Percentiles rank a stretch among this genome's conserved stretches.
phyloP scores from a whole-genome alignment of 2,888 invertebrate genomes.

The Drosophila lutescens region DNA sequence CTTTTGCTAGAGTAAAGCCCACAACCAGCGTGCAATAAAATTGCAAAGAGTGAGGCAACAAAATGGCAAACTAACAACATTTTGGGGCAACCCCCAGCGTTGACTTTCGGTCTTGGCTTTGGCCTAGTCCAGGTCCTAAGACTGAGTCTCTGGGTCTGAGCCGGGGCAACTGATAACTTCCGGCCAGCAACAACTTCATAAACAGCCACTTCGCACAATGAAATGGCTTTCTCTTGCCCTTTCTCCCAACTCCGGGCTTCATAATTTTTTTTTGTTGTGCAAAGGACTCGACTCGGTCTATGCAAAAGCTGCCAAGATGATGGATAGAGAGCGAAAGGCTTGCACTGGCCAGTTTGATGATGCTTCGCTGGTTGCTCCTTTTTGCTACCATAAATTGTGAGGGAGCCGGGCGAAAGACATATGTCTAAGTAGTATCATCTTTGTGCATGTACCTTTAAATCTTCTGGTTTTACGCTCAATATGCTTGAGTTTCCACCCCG shows the following conservation, averaged over 20 bases:
- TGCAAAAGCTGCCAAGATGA: constrained; percentile 60
- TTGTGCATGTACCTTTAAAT: constrained; percentile 72
- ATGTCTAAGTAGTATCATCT: constrained; percentile 65
- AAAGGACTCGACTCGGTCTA: constrained; percentile 25
- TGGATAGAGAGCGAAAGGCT: constrained; percentile 59
- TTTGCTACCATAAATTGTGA: constrained; percentile 36
- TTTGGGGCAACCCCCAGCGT: constrained; percentile 48
- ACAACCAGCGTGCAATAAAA: constrained; percentile 29
- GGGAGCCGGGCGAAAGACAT: constrained; percentile 32
- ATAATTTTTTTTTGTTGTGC: not conserved
- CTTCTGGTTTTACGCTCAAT: constrained; percentile 75
- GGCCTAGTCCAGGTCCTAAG: constrained; percentile 9
- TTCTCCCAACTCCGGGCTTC: not conserved
- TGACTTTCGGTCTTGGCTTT: constrained; percentile 44
- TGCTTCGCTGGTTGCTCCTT: constrained; percentile 25
- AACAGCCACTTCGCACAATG: constrained; percentile 53
- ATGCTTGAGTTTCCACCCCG: constrained; percentile 34
- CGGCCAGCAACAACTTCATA: constrained; percentile 57
- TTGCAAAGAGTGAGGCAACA: constrained; percentile 40
- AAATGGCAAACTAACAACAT: constrained; percentile 60
- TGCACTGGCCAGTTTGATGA: constrained; percentile 37
- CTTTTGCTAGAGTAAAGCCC: not conserved
- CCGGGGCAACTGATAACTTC: constrained; percentile 72
- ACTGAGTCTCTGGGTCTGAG: constrained; percentile 32
- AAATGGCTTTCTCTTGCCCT: constrained; percentile 30